Base-by-base conservation (phyloP, 2,888 invertebrate species). In the Conops quadrifasciatus region DNA sequence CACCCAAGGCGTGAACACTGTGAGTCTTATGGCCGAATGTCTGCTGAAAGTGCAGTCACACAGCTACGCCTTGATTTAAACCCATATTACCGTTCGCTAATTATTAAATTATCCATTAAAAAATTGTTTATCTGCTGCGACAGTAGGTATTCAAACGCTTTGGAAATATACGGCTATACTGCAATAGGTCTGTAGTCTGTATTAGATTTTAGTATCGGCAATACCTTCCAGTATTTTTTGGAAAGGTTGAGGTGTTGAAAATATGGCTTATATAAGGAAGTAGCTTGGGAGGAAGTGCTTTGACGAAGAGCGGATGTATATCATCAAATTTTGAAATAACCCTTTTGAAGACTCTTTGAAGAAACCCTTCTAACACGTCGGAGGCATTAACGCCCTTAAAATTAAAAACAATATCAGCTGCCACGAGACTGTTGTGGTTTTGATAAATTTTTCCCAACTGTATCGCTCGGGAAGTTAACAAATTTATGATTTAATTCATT, bases 111-210 rank as follows among this genome's bases (percentile, higher is more conserved):
- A 16, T 51, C 24, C 26, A 3, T 5, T 15, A 53, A 4, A 28
- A 16, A 66, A 7, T 49, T 30, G 80, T 16, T 28, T 19, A 71
- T 59, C 21, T 62, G 45, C 24, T 21, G 16, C 4, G 11, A n/a
- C 11, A 49, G 11, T 16, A 49, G 4, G n/a, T 16, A 49, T 16
- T 49, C n/a, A n/a, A 49, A 49, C 11, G 11, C 11, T 49, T 49
- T 49, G 49, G 13, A 49, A 11, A 60, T 5, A 19, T 47, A n/a
- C n/a, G n/a, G n/a, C n/a, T n/a, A n/a, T n/a, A n/a, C n/a, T 16
- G n/a, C n/a, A n/a, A n/a, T n/a, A n/a, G n/a, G n/a, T n/a, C n/a
- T n/a, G n/a, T n/a, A n/a, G n/a, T n/a, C 47, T 26, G 16, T 24
- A 2, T 7, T 16, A 11, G 24, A 45, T 45, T 63, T 63, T 7